Conservation (phyloP, 1,140 invertebrate species). For the Scaptodrosophila lebanonensis region DNA sequence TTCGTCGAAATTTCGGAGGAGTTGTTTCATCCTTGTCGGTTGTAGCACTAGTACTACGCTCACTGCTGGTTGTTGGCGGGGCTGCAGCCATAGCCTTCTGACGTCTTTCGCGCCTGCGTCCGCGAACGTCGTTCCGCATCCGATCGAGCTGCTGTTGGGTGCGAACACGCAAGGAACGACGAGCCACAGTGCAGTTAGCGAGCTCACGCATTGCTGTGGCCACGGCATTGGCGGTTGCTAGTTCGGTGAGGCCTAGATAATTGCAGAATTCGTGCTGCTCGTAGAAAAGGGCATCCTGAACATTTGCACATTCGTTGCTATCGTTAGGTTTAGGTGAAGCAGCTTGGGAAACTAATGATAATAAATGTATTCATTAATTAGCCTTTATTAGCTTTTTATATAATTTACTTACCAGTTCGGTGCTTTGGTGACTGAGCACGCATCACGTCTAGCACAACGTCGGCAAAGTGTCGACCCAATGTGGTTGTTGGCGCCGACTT, state of each 20-base stretch:
- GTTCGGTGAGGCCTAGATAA: conserved; percentile 64
- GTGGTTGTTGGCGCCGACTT: neutral
- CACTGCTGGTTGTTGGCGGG: conserved; percentile 2
- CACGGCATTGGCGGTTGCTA: conserved; percentile 64
- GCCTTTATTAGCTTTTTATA: conserved; percentile 5
- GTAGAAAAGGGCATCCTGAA: conserved; percentile 46
- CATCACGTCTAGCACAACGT: conserved; percentile 22
- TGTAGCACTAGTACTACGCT: neutral
- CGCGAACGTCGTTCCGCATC: conserved; percentile 54
- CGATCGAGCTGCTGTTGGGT: conserved; percentile 54
- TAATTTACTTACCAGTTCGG: conserved; percentile 14
- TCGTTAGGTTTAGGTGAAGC: conserved; percentile 1
- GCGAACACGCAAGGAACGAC: conserved; percentile 58
- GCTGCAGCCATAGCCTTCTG: conserved; percentile 18
- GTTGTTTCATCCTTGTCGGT: conserved; percentile 1
- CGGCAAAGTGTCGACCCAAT: conserved; percentile 2
- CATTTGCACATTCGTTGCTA: conserved; percentile 18
- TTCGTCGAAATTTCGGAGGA: neutral
- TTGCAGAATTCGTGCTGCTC: conserved; percentile 74
- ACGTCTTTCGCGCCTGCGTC: conserved; percentile 15
- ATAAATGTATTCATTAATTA: conserved; percentile 11
- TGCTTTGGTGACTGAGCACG: conserved; percentile 25
- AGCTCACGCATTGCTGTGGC: conserved; percentile 61
- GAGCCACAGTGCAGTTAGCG: conserved; percentile 57
- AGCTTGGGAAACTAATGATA: neutral